Evolutionary conservation across 1,140 invertebrate species (phyloP), one percentile per base, ranked within the genome.

Genomic region (Drosophila ercepeae): DNA sequence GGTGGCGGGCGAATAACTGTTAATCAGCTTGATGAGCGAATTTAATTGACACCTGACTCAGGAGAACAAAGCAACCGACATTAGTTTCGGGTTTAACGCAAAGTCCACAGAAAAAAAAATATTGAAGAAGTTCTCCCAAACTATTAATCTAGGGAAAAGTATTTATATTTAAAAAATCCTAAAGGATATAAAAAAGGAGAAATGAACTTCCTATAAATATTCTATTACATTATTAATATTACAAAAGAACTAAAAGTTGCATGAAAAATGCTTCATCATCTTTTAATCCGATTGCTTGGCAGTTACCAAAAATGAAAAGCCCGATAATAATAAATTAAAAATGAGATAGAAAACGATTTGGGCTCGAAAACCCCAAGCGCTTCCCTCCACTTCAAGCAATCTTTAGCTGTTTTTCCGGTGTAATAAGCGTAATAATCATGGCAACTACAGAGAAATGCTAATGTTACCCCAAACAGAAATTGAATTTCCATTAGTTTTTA

Each of bases 401-500:
- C 2, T 18, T 18, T 16, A 9, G 4, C 9, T 18, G 23, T 39
- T 39, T 29, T 27, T 13, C 27, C 16, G 23, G 36, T 51, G 44
- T 72, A 61, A 72, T 61, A 21, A 49, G 55, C 34, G 72, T 54
- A 52, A 53, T 61, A 72, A 72, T 72, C 54, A 69, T 36, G 32
- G 44, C 23, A 45, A 49, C 55, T 53, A 52, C 48, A 36, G 49
- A 6, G 42, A 42, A 39, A 57, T 59, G 68, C 34, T 46, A 68
- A 68, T 69, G 63, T 34, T 36, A 7, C 63, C 63, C 63, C 42
- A 69, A 68, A 55, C 41, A 48, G 68, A 65, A 65, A 74, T 74
- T 63, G 74, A 73, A 74, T 65, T 74, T 74, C 59, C 70, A 74
- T 74, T 74, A 65, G 70, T 54, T 72, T 73, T 73, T 72, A 63